A percentile compares a stretch with the other conserved stretches of the same genome.
phyloP scores from a whole-genome alignment of 2,888 invertebrate genomes.

The Xestia ashworthii region DNA sequence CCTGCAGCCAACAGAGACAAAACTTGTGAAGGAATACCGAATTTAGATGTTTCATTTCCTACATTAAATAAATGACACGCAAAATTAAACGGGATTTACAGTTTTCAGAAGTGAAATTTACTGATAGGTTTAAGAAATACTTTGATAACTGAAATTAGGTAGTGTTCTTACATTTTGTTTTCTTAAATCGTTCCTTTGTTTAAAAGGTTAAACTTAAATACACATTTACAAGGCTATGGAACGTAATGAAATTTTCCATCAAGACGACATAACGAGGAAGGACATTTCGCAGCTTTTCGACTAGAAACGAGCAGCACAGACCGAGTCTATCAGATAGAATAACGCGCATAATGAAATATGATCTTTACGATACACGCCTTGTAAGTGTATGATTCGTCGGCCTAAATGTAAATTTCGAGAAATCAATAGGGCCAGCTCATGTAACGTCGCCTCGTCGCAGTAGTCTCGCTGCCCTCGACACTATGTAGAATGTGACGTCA shows the following conservation, averaged over 20 bases:
- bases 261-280: slow-evolving; percentile 8
- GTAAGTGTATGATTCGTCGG: slow-evolving; percentile 34
- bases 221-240: slow-evolving; percentile 32
- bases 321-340: neutral
- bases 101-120: too few relatives aligned
- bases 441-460: slow-evolving; percentile 59
- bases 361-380: slow-evolving; percentile 27
- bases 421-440: slow-evolving; percentile 59
- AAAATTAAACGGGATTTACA: neutral
- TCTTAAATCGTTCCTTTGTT: slow-evolving; percentile 24
- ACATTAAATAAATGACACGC: neutral
- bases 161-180: neutral
- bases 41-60: neutral
- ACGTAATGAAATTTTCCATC: slow-evolving; percentile 17
- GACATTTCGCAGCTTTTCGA: slow-evolving; percentile 13
- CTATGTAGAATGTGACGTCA: slow-evolving; percentile 81
- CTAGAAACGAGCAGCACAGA: neutral
- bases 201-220: slow-evolving; percentile 8
- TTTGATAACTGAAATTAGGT: neutral
- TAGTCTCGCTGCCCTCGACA: slow-evolving; percentile 69
- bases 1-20: neutral
- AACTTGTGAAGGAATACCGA: neutral
- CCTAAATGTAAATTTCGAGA: slow-evolving; percentile 56
- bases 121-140: neutral
- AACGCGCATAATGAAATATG: slow-evolving; percentile 16